A percentile compares a stretch with the other conserved stretches of the same genome.
Evolutionary conservation across 2,888 invertebrate genomes (phyloP).

Genomic region (Calliopum simillimum): DNA sequence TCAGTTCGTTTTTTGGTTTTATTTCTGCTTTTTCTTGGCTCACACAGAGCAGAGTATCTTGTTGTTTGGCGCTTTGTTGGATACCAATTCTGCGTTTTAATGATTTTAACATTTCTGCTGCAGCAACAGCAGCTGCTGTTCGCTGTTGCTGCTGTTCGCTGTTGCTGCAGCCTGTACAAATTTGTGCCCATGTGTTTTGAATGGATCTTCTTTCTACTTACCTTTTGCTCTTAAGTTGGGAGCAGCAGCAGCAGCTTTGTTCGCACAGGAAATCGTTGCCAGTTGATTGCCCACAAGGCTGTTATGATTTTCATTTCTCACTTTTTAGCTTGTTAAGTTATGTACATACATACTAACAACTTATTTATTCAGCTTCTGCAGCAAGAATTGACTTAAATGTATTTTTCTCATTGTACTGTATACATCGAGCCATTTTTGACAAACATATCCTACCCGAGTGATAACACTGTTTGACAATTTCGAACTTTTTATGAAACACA

Average conservation of each 20-base stretch:
- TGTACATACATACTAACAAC: no score
- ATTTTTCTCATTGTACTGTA: background rate
- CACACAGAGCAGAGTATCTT: background rate
- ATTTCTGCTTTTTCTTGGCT: conserved; percentile 1
- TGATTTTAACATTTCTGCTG: conserved; percentile 1
- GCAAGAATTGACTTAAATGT: no score
- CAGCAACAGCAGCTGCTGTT: conserved; percentile 17
- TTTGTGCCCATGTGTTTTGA: background rate
- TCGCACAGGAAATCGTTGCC: conserved; percentile 29
- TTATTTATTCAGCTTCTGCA: no score
- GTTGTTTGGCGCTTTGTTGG: background rate
- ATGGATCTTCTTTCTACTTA: background rate
- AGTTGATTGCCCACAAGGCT: conserved; percentile 15
- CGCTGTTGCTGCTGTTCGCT: background rate
- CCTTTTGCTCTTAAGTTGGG: background rate
- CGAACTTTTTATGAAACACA: no score
- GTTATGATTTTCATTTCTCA: background rate
- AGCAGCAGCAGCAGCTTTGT: background rate
- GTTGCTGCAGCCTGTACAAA: no score
- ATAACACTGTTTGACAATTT: no score
- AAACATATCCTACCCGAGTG: no score
- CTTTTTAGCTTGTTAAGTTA: no score
- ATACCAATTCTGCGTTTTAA: conserved; percentile 8
- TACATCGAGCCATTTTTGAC: no score
- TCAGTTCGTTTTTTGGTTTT: background rate